Conservation (phyloP, 2,113 vertebrate species). For the Amphiprion percula region DNA sequence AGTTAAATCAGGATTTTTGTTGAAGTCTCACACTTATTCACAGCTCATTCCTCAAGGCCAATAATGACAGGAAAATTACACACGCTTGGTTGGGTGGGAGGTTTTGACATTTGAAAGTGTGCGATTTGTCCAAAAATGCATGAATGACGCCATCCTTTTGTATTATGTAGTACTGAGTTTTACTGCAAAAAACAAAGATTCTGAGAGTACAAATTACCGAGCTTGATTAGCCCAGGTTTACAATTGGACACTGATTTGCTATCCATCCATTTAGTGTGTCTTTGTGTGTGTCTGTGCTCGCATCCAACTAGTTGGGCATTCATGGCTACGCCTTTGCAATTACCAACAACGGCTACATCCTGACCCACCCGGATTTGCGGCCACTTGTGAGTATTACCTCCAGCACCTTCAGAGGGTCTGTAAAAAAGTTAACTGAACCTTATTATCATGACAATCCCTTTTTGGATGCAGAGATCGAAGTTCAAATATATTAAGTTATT, state of each 20-base stretch:
- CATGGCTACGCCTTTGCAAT: constrained; percentile 99
- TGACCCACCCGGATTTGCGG: constrained; percentile 97
- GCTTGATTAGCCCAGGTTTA: constrained; percentile 62
- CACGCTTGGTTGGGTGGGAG: constrained; percentile 21
- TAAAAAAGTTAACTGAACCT: constrained; percentile 28
- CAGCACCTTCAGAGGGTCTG: not conserved
- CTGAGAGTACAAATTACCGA: constrained; percentile 56
- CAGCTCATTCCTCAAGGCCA: constrained; percentile 1
- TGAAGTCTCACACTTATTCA: constrained; percentile 40
- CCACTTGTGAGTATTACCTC: constrained; percentile 90
- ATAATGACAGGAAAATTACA: constrained; percentile 56
- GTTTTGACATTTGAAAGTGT: constrained; percentile 71
- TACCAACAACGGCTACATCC: constrained; percentile 98
- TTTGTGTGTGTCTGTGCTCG: constrained; percentile 47
- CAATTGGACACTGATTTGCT: constrained; percentile 64
- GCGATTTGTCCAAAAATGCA: constrained; percentile 65
- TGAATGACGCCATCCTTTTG: constrained; percentile 69
- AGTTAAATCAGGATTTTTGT: constrained; percentile 28
- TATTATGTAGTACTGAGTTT: constrained; percentile 64
- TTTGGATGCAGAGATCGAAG: constrained; percentile 22
- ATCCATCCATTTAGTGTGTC: constrained; percentile 27
- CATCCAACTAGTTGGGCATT: constrained; percentile 91
- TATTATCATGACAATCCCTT: constrained; percentile 45
- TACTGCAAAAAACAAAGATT: constrained; percentile 40
- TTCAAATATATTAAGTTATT: constrained; percentile 49